Percentiles rank a stretch among this genome's conserved stretches.
Conservation (phyloP, 2,888 invertebrate species). For the Aquatica leii region DNA sequence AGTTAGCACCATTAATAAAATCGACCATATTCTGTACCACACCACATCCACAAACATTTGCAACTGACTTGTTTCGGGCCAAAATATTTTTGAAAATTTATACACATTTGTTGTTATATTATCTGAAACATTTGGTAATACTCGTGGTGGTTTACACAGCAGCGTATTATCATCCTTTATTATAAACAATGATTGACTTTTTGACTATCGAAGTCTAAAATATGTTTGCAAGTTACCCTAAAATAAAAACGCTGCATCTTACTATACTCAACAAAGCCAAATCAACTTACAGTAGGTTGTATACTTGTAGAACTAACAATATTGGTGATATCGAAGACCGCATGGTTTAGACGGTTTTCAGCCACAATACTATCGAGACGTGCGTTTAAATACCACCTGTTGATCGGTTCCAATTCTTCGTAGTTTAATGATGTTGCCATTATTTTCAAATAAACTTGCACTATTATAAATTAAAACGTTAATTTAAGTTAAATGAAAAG, state of each 20-base stretch:
- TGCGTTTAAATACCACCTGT: conserved; percentile 10
- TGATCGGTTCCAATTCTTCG: neutral
- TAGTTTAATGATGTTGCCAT: neutral
- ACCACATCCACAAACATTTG: conserved; percentile 52
- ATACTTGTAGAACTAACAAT: too few species aligned
- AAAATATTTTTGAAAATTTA: conserved; percentile 53
- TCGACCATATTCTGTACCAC: conserved; percentile 49
- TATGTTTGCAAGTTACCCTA: conserved; percentile 4
- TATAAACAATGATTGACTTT: conserved; percentile 40
- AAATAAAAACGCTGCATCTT: neutral
- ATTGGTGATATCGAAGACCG: too few species aligned
- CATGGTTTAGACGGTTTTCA: neutral
- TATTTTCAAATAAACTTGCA: too few species aligned
- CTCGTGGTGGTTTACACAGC: conserved; percentile 41
- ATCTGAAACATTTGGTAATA: conserved; percentile 38
- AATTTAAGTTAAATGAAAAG: too few species aligned
- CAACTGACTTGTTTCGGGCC: conserved; percentile 44
- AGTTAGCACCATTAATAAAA: conserved; percentile 70
- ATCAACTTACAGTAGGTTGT: too few species aligned
- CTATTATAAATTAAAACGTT: too few species aligned
- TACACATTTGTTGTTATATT: conserved; percentile 43
- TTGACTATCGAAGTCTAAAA: conserved; percentile 18
- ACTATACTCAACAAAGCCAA: too few species aligned
- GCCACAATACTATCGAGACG: conserved; percentile 11
- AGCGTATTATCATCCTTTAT: conserved; percentile 41